These are phyloP conservation scores for Spisula solida DNA, from an alignment of 2,888 invertebrate genomes.

Conservation along the genomic window DNA sequence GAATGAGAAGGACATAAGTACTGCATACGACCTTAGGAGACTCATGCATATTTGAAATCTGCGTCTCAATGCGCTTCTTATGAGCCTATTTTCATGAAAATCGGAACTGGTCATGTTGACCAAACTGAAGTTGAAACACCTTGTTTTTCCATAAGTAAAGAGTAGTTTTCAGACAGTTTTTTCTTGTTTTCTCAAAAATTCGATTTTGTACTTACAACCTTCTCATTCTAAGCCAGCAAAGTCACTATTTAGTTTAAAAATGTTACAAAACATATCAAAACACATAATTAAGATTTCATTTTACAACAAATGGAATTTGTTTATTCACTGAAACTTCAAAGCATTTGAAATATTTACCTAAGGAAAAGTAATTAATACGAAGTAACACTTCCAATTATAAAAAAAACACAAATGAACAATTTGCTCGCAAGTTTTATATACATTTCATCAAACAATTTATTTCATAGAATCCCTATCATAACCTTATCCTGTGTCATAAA, in stretches of 20 bases:
- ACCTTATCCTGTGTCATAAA: constrained; percentile 39
- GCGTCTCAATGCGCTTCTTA: too few species aligned
- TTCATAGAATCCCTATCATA: constrained; percentile 36
- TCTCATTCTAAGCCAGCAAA: too few species aligned
- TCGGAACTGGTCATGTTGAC: too few species aligned
- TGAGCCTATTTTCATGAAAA: too few species aligned
- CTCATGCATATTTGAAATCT: too few species aligned
- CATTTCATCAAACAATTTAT: constrained; percentile 26
- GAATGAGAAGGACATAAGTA: too few species aligned
- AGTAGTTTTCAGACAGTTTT: too few species aligned
- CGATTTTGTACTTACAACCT: too few species aligned
- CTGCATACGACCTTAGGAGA: too few species aligned
- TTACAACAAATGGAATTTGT: not conserved
- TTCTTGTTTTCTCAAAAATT: too few species aligned
- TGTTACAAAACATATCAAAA: not conserved
- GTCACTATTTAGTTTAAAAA: not conserved
- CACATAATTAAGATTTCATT: not conserved
- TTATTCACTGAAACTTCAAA: not conserved
- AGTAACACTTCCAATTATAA: constrained; percentile 18
- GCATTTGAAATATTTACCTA: constrained; percentile 5
- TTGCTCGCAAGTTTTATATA: constrained; percentile 21
- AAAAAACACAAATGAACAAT: not conserved
- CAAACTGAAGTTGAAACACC: too few species aligned
- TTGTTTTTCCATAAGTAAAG: too few species aligned
- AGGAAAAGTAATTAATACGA: constrained; percentile 32